phyloP scores from a whole-genome alignment of 2,113 vertebrate species.

The Myanophis thanlyinensis region DNA sequence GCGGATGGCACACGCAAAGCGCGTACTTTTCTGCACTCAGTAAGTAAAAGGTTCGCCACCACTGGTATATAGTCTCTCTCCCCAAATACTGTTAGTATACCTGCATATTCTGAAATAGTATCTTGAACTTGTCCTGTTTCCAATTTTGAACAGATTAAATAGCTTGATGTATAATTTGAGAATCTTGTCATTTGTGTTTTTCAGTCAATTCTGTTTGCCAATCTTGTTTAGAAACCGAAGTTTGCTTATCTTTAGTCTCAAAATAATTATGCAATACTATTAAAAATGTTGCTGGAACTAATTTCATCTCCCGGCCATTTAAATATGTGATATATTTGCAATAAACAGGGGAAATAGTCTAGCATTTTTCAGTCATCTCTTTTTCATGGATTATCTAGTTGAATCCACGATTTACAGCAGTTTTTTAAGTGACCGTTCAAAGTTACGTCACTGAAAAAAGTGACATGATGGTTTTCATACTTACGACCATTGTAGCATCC shows the following conservation, averaged over 20 bases:
- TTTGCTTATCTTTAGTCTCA: not conserved
- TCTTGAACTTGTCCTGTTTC: not conserved
- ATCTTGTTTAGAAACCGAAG: not conserved
- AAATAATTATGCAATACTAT: not conserved
- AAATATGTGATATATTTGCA: not conserved
- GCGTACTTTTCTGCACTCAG: no score
- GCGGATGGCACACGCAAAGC: no score
- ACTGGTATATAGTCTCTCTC: no score
- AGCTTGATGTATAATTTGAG: not conserved
- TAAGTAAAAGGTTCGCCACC: no score
- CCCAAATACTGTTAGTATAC: not conserved
- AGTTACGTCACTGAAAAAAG: no score
- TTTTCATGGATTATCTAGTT: not conserved
- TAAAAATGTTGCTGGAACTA: no score
- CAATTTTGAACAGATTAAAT: not conserved
- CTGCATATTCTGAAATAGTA: not conserved
- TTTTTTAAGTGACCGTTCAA: no score
- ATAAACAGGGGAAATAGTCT: not conserved
- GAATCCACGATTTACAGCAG: not conserved
- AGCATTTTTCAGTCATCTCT: not conserved
- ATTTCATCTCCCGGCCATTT: not conserved
- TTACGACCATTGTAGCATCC: no score
- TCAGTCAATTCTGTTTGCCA: not conserved
- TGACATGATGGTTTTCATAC: no score
- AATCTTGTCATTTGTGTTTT: not conserved